Evolutionary conservation across 1,140 invertebrate species (phyloP).

Genomic region (Lamellibrachia luymesi): DNA sequence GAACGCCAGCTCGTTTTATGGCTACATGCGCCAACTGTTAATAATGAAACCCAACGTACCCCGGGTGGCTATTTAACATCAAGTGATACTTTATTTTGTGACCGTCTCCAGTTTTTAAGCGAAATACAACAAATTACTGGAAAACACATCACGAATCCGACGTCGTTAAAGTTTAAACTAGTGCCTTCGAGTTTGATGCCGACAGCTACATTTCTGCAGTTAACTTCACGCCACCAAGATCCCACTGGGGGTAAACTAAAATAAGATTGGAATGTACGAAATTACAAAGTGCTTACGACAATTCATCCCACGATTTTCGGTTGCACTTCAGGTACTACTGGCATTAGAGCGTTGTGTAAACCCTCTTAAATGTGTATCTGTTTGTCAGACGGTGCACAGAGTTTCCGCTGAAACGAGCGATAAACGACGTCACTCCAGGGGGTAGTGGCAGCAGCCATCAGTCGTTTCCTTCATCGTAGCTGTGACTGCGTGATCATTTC

Average conservation of each 20-base stretch:
- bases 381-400: neutral
- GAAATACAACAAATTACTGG: too few relatives aligned
- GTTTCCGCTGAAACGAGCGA: neutral
- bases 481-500: too few relatives aligned
- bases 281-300: neutral
- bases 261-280: constrained; percentile 5
- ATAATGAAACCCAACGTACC: too few relatives aligned
- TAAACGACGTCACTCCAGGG: constrained; percentile 3
- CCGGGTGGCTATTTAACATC: too few relatives aligned
- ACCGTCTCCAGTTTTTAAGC: too few relatives aligned
- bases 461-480: too few relatives aligned
- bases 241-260: constrained; percentile 3
- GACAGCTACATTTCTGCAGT: neutral
- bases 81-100: too few relatives aligned
- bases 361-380: neutral
- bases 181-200: neutral
- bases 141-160: too few relatives aligned
- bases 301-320: neutral
- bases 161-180: too few relatives aligned
- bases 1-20: too few relatives aligned
- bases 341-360: neutral
- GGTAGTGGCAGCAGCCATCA: neutral
- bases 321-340: neutral
- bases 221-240: neutral
- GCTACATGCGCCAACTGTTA: too few relatives aligned